Base-by-base conservation (phyloP, 2,797 vertebrate genomes). In the Anguilla marmorata region DNA sequence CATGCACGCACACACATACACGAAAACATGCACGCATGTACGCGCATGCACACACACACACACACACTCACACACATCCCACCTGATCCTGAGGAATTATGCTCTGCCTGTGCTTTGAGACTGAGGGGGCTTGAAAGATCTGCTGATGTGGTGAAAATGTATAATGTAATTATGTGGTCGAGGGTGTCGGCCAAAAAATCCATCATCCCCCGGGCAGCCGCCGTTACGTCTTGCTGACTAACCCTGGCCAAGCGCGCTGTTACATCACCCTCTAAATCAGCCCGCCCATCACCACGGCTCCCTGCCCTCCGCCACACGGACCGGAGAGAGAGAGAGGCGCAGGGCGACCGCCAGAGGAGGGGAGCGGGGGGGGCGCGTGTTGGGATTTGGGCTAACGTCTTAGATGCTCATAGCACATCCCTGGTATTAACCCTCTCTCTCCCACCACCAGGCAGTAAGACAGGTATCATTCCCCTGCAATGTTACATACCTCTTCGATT, bases 61-160 rank as follows among this genome's bases (percentile, higher is more conserved):
- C 41, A 27, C 33, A 19, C 76, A 6, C 79, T n/a, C 79, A n/a
- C 7, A 79, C 12, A 14, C 21, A 14, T 50, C 45, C 16, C 37
- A 33, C 12, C 72, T 16, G 37, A 11, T 8, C 45, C 45, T 82
- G 79, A 82, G 21, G 24, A 45, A n/a, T 82, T 48, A 45, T 50
- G 79, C 19, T 82, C 79, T 82, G 79, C 50, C 79, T 45, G 24
- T 19, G 79, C 74, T 37, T 79, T 21, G 3, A 45, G 69, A 33
- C 69, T 30, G 74, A 79, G 16, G 33, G 74, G 74, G 37, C 21
- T 19, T 3, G 45, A 21, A 41, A 21, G 41, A 93, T 88, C 88
- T 96, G 96, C 96, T 97, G 96, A 97, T 93, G 7, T 86, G 60
- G 95, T 95, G 94, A 92, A 95, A 95, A 93, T 90, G 92, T 89